phyloP scores from a whole-genome alignment of 2,797 vertebrate species.

The Orestias chungarensis region DNA sequence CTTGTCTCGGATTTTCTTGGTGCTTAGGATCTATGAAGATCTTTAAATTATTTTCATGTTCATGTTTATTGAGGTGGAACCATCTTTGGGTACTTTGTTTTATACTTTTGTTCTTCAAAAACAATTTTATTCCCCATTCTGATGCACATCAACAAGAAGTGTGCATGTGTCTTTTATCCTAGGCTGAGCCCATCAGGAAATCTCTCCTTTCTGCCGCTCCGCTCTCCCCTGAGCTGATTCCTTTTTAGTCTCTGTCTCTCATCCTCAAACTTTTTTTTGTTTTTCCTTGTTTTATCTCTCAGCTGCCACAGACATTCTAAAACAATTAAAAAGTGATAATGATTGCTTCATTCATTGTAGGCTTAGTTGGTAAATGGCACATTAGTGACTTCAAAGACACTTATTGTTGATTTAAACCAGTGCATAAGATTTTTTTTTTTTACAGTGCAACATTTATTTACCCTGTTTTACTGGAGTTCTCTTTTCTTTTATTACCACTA shows the following conservation, averaged over 20 bases:
- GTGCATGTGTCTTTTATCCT: slow-evolving; percentile 32
- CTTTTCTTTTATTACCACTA: too few relatives aligned
- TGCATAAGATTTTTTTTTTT: too few relatives aligned
- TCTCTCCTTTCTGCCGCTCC: slow-evolving; percentile 21
- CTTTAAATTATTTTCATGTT: slow-evolving; percentile 35
- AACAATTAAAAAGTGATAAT: background rate
- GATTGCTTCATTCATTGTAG: background rate
- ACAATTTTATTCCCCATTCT: slow-evolving; percentile 10
- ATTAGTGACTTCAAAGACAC: too few relatives aligned
- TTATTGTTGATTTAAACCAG: too few relatives aligned
- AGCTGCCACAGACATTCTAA: background rate
- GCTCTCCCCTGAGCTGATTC: slow-evolving; percentile 20
- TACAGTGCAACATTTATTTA: too few relatives aligned
- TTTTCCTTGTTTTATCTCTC: slow-evolving; percentile 19
- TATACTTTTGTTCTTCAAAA: slow-evolving; percentile 18
- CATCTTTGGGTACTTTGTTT: slow-evolving; percentile 39
- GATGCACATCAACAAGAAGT: slow-evolving; percentile 22
- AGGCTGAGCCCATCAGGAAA: slow-evolving; percentile 38
- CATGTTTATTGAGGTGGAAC: slow-evolving; percentile 10
- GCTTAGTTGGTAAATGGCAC: too few relatives aligned
- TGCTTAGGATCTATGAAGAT: slow-evolving; percentile 38
- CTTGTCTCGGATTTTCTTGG: too few relatives aligned
- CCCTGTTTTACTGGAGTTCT: too few relatives aligned
- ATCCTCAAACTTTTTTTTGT: background rate
- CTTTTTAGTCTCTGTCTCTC: background rate